Base-by-base conservation (phyloP, 2,888 invertebrate genomes). In the Melanargia galathea region DNA sequence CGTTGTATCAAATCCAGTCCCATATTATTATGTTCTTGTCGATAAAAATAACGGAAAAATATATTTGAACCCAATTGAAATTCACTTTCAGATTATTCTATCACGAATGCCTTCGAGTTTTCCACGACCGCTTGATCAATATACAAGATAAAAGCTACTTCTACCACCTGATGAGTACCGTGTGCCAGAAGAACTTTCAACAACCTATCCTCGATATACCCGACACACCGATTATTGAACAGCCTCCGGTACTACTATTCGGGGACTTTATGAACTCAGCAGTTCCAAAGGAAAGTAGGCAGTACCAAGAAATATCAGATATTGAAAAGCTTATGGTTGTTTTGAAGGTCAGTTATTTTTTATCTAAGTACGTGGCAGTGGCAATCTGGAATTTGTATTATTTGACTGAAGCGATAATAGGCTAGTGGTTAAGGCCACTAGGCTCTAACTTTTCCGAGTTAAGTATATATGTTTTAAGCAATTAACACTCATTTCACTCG, bases 31-130 rank as follows among this genome's bases (percentile, higher is more conserved):
- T n/a, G n/a, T n/a, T n/a, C n/a, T n/a, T n/a, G n/a, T n/a, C n/a
- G n/a, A n/a, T n/a, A n/a, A n/a, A n/a, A n/a, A n/a, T n/a, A n/a
- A n/a, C n/a, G n/a, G n/a, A n/a, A n/a, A n/a, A n/a, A n/a, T n/a
- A n/a, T n/a, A n/a, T n/a, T n/a, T n/a, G n/a, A n/a, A n/a, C n/a
- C n/a, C n/a, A n/a, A n/a, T n/a, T n/a, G n/a, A 3, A 16, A 49
- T 2, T 16, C 2, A 8, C 35, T 35, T 63, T 2, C 75, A 95
- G 97, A 71, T 86, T 98, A 8, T 98, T 97, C 90, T 97, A 96
- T 72, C 98, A 98, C 80, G 98, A 98, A 86, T 96, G 97, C 63
- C 93, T 97, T 62, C 93, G 98, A 26, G 97, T 98, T 2, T 98
- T 97, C 82, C 97, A 97, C 83, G 98, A 98, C 81, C 95, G 98